Conservation (phyloP, 2,797 vertebrate genomes). For the Avahi laniger region DNA sequence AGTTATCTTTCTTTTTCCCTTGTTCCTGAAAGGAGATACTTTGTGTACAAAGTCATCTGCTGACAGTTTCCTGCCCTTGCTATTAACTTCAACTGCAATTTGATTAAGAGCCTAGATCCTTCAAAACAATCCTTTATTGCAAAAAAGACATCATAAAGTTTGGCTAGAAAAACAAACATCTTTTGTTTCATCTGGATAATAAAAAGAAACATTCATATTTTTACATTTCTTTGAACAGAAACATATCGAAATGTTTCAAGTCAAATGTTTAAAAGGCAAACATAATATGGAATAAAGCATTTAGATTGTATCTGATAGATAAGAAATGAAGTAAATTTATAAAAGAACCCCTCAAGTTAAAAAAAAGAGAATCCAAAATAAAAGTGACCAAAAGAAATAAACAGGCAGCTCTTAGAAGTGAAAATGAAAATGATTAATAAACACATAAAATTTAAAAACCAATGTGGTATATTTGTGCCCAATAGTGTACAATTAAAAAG, state of each 20-base stretch:
- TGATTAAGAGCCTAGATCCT: constrained; percentile 16
- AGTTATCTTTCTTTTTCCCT: constrained; percentile 6
- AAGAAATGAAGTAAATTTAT: constrained; percentile 30
- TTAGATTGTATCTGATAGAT: background rate
- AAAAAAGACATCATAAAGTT: background rate
- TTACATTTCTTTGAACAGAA: constrained; percentile 20
- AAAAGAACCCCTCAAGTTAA: background rate
- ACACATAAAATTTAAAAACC: background rate
- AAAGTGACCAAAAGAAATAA: background rate
- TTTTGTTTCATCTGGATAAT: constrained; percentile 9
- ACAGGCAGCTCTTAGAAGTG: background rate
- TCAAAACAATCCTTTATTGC: constrained; percentile 35
- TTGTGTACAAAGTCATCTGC: background rate
- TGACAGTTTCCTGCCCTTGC: constrained; percentile 17
- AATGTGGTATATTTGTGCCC: background rate
- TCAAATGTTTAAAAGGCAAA: constrained; percentile 43
- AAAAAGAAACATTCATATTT: background rate
- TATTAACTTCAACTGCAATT: background rate
- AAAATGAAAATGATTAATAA: constrained; percentile 6
- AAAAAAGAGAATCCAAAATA: background rate
- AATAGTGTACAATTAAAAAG: background rate
- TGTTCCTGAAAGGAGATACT: constrained; percentile 17
- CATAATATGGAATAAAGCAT: constrained; percentile 5
- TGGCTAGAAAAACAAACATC: background rate
- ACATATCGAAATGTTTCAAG: background rate